These are phyloP conservation scores for Colaptes auratus DNA, from an alignment of 2,113 vertebrate genomes.

Conservation along the genomic window DNA sequence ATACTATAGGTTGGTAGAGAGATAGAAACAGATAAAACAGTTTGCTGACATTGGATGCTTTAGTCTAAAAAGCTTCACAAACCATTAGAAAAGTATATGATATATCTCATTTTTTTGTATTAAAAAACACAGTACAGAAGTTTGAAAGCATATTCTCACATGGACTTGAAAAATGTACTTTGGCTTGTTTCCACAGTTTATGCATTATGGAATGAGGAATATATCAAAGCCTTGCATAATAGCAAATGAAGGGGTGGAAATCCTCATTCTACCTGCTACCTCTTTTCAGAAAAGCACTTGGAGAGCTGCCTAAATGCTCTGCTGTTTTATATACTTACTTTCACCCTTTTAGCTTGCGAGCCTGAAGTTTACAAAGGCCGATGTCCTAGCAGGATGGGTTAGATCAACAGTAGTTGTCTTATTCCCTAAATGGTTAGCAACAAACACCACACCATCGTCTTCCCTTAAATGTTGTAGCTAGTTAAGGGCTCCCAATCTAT, in stretches of 20 bases:
- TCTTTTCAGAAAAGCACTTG: not conserved
- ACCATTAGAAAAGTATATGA: not conserved
- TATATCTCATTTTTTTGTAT: fast-evolving
- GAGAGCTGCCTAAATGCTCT: not conserved
- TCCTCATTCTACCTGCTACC: not conserved
- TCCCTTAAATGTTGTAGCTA: not conserved
- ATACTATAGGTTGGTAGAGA: not conserved
- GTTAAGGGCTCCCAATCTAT: not conserved
- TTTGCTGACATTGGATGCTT: not conserved
- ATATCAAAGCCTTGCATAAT: not conserved
- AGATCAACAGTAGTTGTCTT: not conserved
- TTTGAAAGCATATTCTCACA: not conserved
- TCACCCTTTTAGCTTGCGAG: not conserved
- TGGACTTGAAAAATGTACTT: not conserved
- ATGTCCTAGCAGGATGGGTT: not conserved
- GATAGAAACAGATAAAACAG: not conserved
- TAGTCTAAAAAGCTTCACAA: not conserved
- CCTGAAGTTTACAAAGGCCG: not conserved
- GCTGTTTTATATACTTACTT: not conserved
- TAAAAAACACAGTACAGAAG: not conserved
- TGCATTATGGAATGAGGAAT: not conserved
- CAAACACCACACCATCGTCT: not conserved
- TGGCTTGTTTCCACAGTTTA: not conserved
- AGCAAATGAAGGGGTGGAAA: not conserved
- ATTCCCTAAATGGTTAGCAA: not conserved